phyloP scores from a whole-genome alignment of 2,113 vertebrate genomes.

The Rhynchopsitta pachyrhyncha region DNA sequence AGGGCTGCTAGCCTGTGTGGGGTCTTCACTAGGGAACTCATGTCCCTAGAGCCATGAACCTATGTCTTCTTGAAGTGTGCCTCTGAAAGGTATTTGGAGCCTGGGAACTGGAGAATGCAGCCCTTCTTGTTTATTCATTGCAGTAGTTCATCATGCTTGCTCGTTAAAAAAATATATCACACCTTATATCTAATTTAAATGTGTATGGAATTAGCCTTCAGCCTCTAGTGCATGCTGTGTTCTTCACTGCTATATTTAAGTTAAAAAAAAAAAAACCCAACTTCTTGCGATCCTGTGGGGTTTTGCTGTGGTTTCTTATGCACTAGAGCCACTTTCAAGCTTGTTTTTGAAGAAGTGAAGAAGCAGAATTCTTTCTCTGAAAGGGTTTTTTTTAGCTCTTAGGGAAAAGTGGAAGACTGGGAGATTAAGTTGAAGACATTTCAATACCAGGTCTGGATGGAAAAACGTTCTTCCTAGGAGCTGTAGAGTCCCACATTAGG shows the following conservation, averaged over 20 bases:
- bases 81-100: neutral
- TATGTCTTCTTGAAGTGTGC: neutral
- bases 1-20: neutral
- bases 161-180: neutral
- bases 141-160: neutral
- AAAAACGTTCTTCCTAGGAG: neutral
- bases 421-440: neutral
- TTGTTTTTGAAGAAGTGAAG: constrained; percentile 26
- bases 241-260: constrained; percentile 8
- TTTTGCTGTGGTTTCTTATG: constrained; percentile 14
- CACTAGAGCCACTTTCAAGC: neutral
- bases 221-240: neutral
- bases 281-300: neutral
- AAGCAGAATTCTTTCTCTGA: constrained; percentile 11
- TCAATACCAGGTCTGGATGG: neutral
- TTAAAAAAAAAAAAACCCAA: neutral
- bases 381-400: constrained; percentile 16
- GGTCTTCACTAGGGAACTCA: neutral
- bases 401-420: neutral
- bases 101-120: neutral
- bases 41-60: neutral
- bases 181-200: constrained; percentile 32
- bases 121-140: neutral
- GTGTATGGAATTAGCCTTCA: neutral
- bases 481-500: neutral